Base-by-base conservation (phyloP, 2,113 vertebrate species). In the Hippoglossus stenolepis region DNA sequence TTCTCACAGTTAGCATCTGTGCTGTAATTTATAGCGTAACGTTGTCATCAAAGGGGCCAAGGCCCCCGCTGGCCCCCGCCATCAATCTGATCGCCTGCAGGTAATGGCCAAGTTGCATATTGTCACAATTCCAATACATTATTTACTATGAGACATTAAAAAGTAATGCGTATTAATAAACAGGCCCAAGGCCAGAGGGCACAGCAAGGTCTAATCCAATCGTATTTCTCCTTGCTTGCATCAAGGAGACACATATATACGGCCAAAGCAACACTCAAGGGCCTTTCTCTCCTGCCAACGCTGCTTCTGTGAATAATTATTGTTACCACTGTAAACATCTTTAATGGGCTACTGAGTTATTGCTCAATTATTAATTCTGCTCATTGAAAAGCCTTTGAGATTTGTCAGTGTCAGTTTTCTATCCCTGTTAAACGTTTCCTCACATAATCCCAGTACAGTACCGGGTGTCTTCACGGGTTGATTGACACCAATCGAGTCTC, bases 41-140 rank as follows among this genome's bases (percentile, higher is more conserved):
- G 85, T 85, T 91, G 83, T 87, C 90, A 86, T 87, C 79, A 84
- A 57, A 72, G 71, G 71, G 87, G 72, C 80, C 69, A 78, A 62
- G 86, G 84, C 79, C 80, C 35, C 66, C 35, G 1, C 71, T 84
- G 69, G 77, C 74, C 89, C 70, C 80, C 71, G 51, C 79, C 82
- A 92, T 93, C 85, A 93, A 93, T 94, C 87, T 85, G 84, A 83
- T 73, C 28, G 80, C 88, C 88, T 62, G 69, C 88, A 87, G 86
- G 78, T 84, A 91, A 87, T 77, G 59, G 77, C 86, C 77, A 82
- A 87, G 86, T 69, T 89, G 90, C 86, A 86, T 91, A 90, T 91
- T 88, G 90, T 90, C 91, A 91, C 86, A 92, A 91, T 91, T 90
- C 85, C 89, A 80, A 91, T 92, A 84, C 83, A 89, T 92, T 88